Conservation (phyloP, 2,888 invertebrate genomes). For the Aleiodes alternator region DNA sequence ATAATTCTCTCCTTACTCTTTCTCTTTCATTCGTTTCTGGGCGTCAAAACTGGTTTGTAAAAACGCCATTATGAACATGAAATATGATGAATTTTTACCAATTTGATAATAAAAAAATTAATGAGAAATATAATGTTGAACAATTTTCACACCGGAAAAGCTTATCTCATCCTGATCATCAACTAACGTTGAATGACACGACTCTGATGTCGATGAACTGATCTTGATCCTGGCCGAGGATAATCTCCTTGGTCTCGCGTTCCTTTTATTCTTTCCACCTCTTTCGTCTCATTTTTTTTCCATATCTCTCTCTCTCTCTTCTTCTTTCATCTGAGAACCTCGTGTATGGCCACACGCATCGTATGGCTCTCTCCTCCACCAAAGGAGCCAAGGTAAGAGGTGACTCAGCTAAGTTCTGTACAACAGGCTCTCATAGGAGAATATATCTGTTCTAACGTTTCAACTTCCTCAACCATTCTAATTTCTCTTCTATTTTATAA, state of each 20-base stretch:
- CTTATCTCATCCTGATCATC: slow-evolving; percentile 2
- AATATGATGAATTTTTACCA: neutral
- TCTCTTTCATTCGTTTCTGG: neutral
- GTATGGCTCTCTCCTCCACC: slow-evolving; percentile 22
- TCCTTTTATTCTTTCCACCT: slow-evolving; percentile 18
- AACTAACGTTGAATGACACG: slow-evolving; percentile 30
- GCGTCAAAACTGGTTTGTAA: slow-evolving; percentile 29
- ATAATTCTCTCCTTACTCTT: too few species aligned
- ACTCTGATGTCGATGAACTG: slow-evolving; percentile 40
- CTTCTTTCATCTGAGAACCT: slow-evolving; percentile 18
- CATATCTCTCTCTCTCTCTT: neutral
- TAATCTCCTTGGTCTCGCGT: slow-evolving; percentile 35
- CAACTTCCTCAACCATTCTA: neutral
- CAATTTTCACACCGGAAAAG: too few species aligned
- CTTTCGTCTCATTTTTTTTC: slow-evolving; percentile 19
- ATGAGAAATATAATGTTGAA: too few species aligned
- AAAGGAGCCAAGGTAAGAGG: slow-evolving; percentile 35
- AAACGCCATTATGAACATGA: neutral
- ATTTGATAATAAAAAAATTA: too few species aligned
- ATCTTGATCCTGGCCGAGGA: slow-evolving; percentile 38
- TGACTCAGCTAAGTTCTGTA: slow-evolving; percentile 39
- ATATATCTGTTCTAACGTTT: neutral
- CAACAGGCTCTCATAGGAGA: slow-evolving; percentile 14
- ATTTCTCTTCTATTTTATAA: neutral
- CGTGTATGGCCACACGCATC: slow-evolving; percentile 44